Evolutionary conservation across 2,113 vertebrate species (phyloP).

Genomic region (Dunckerocampus dactyliophorus): DNA sequence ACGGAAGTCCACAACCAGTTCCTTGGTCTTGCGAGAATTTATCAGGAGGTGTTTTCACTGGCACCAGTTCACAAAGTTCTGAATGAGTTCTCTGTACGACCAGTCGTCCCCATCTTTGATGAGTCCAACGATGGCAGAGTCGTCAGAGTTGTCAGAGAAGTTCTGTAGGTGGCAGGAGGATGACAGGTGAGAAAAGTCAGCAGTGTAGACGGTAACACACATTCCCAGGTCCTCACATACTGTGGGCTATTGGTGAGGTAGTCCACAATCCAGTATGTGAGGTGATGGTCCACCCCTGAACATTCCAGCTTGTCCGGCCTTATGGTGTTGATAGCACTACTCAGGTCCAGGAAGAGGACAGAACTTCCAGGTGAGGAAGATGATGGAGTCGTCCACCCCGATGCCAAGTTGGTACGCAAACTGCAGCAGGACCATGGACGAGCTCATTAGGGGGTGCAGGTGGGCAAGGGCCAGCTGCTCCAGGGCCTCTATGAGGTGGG

Average conservation of each 20-base stretch:
- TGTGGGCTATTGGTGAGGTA: no score
- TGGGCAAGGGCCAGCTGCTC: background rate
- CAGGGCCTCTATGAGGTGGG: background rate
- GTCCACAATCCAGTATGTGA: no score
- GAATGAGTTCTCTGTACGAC: background rate
- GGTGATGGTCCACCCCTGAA: no score
- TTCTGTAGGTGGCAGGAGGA: background rate
- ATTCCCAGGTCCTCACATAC: background rate
- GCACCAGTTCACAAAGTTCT: background rate
- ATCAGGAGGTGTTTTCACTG: background rate
- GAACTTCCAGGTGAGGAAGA: background rate
- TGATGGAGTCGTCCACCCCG: background rate
- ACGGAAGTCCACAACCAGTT: background rate
- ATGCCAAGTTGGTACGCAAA: background rate
- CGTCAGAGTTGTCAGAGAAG: background rate
- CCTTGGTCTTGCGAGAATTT: no score
- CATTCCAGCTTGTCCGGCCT: no score
- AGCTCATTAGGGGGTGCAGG: background rate
- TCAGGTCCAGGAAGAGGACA: background rate
- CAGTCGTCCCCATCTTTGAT: background rate
- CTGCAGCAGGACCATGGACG: background rate
- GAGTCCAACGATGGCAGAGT: no score
- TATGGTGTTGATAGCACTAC: background rate
- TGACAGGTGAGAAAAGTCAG: background rate
- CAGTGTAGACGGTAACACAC: background rate